phyloP scores from a whole-genome alignment of 2,113 vertebrate species.

The Mastomys natalensis region DNA sequence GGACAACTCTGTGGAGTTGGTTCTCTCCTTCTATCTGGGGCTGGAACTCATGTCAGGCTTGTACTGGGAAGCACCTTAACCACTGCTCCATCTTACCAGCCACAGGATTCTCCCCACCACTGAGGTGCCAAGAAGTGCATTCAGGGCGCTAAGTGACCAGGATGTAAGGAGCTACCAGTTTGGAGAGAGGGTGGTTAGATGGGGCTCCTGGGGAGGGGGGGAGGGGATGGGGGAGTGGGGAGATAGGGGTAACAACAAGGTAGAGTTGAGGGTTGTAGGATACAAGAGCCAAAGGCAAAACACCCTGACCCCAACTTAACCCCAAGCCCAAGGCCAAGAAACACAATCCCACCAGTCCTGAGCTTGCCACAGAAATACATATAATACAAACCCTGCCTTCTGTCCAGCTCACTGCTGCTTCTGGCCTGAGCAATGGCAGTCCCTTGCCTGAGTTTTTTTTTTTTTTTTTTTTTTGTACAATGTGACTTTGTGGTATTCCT shows the following conservation, averaged over 20 bases:
- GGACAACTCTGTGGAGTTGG: not conserved
- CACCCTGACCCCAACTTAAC: not conserved
- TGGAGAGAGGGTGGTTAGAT: not conserved
- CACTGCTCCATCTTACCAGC: not conserved
- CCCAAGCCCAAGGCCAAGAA: not conserved
- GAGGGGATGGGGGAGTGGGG: fast-evolving
- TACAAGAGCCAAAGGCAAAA: not conserved
- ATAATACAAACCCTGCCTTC: not conserved
- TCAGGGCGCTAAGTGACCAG: not conserved
- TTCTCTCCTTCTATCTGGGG: not conserved
- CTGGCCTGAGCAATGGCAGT: not conserved
- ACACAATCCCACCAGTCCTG: not conserved
- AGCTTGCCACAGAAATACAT: not conserved
- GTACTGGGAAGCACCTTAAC: not conserved
- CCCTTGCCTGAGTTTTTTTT: too few relatives aligned
- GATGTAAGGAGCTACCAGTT: not conserved
- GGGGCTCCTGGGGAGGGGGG: not conserved
- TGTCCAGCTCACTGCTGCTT: not conserved
- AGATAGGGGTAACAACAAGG: fast-evolving
- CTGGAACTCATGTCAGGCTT: not conserved
- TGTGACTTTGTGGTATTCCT: not conserved
- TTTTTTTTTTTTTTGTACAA: not conserved
- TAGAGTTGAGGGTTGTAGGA: not conserved
- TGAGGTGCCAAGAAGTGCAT: not conserved
- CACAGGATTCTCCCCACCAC: fast-evolving